A percentile compares a stretch with the other conserved stretches of the same genome.
phyloP scores from a whole-genome alignment of 2,113 vertebrate species.

The Daboia siamensis region DNA sequence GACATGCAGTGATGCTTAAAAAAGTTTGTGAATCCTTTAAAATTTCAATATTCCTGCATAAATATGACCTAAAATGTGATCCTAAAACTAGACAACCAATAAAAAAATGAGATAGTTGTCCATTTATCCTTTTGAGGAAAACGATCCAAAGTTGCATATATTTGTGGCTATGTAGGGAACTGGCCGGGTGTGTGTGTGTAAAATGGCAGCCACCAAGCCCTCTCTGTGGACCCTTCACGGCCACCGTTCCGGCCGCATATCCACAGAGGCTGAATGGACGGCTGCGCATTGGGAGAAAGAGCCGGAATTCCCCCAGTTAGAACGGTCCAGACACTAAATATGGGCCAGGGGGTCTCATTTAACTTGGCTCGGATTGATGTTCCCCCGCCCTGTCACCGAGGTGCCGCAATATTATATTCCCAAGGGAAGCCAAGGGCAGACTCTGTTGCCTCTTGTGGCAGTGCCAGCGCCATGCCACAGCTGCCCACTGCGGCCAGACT shows the following conservation, averaged over 20 bases:
- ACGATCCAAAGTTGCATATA: not conserved
- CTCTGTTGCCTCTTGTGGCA: not conserved
- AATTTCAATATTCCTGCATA: not conserved
- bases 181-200: not conserved
- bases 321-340: not conserved
- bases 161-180: not conserved
- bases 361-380: not conserved
- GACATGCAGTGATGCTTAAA: no score
- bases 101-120: not conserved
- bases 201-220: not conserved
- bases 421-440: not conserved
- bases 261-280: not conserved
- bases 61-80: not conserved
- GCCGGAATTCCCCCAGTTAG: not conserved
- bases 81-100: not conserved
- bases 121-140: not conserved
- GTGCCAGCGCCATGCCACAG: not conserved
- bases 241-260: no score
- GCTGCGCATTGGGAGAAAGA: not conserved
- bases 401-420: not conserved
- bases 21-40: not conserved
- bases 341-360: not conserved
- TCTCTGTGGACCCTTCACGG: no score
- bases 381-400: not conserved
- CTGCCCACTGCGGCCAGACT: not conserved